Conservation (phyloP, 2,888 invertebrate genomes). For the Cheilosia variabilis region DNA sequence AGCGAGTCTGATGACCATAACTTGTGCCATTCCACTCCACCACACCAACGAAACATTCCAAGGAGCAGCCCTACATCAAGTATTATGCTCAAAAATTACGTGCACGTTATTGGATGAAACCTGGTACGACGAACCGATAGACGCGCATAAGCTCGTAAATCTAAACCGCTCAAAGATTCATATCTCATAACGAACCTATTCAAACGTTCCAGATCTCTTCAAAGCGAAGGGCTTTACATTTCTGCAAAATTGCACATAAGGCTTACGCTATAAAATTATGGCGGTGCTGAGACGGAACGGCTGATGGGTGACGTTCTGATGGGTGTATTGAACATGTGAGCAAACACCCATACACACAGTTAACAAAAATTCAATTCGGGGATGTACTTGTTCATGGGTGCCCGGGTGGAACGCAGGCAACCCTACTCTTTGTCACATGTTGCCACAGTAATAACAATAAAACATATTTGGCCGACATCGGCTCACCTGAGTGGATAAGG, state of each 20-base stretch:
- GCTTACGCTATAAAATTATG: slow-evolving; percentile 21
- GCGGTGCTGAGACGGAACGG: neutral
- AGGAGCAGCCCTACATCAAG: too few species aligned
- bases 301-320: too few species aligned
- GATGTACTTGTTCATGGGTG: neutral
- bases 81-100: too few species aligned
- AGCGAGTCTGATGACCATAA: slow-evolving; percentile 24
- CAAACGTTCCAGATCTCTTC: slow-evolving; percentile 21
- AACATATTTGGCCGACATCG: slow-evolving; percentile 35
- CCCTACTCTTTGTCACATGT: slow-evolving; percentile 40
- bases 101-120: too few species aligned
- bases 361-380: slow-evolving; percentile 33
- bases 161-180: slow-evolving; percentile 48
- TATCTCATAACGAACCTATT: slow-evolving; percentile 65
- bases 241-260: slow-evolving; percentile 23
- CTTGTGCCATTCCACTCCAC: neutral
- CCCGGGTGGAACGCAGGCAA: neutral
- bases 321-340: neutral
- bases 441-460: slow-evolving; percentile 46
- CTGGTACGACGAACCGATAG: slow-evolving; percentile 38
- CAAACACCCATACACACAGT: neutral
- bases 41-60: too few species aligned
- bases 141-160: slow-evolving; percentile 55
- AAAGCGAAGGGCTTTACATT: neutral
- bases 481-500: slow-evolving; percentile 46